Conservation (phyloP, 2,797 vertebrate species). For the Pseudotriccus pelzelni region DNA sequence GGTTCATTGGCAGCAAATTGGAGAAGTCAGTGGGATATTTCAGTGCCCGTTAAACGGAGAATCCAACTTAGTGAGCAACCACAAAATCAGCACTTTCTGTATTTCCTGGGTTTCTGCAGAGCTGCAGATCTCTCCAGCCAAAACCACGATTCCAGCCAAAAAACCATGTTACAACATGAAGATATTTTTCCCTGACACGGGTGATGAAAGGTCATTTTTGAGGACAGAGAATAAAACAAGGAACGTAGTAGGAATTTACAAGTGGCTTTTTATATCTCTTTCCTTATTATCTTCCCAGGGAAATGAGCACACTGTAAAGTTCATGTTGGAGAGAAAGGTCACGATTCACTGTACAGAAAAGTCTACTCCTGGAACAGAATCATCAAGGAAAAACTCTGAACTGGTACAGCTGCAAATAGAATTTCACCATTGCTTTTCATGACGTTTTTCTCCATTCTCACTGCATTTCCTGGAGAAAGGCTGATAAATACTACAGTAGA, state of each 20-base stretch:
- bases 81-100: neutral
- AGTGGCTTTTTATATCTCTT: neutral
- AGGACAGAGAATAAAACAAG: neutral
- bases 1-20: neutral
- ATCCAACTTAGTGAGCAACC: neutral
- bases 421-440: neutral
- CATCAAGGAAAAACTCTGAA: neutral
- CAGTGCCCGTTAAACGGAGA: neutral
- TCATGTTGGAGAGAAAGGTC: constrained; percentile 1
- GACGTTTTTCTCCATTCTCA: neutral
- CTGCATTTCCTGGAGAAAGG: neutral
- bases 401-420: neutral
- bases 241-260: neutral
- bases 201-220: neutral
- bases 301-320: neutral
- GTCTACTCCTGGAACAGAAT: neutral
- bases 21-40: neutral
- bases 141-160: neutral
- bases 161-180: neutral
- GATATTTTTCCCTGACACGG: neutral
- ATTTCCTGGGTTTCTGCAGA: neutral
- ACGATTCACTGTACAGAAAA: neutral
- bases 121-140: neutral
- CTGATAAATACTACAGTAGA: neutral
- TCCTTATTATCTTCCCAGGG: neutral